phyloP scores from a whole-genome alignment of 1,140 invertebrate species.

The Helicoverpa zea region DNA sequence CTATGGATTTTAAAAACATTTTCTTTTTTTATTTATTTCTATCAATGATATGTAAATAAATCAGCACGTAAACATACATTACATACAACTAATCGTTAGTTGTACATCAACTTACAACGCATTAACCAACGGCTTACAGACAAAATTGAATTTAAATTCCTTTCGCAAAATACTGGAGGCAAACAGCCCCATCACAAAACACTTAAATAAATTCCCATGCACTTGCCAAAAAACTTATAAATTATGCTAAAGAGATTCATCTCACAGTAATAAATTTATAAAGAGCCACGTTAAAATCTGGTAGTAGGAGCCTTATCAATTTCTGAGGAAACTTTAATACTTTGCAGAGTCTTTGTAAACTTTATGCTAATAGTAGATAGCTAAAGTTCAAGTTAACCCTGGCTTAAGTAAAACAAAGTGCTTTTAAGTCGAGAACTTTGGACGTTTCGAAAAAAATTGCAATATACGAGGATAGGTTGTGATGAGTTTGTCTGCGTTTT shows the following conservation, averaged over 20 bases:
- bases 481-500: not conserved
- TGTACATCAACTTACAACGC: no score
- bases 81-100: no score
- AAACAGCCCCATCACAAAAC: not conserved
- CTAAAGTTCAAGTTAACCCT: conserved; percentile 58
- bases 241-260: conserved; percentile 54
- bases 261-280: conserved; percentile 53
- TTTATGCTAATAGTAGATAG: conserved; percentile 62
- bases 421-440: conserved; percentile 54
- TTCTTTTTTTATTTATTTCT: no score
- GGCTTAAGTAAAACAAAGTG: conserved; percentile 68
- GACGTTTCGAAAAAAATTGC: conserved; percentile 48
- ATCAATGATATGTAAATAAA: no score
- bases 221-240: conserved; percentile 47
- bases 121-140: no score
- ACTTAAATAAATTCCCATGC: not conserved
- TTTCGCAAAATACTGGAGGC: no score
- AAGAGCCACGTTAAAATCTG: conserved; percentile 58
- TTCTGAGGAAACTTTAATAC: conserved; percentile 58
- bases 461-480: conserved; percentile 37
- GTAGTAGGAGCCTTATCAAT: conserved; percentile 61
- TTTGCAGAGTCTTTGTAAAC: conserved; percentile 53
- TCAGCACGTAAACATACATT: no score
- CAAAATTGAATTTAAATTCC: no score
- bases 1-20: not conserved